Conservation (phyloP, 2,113 vertebrate genomes). For the Festucalex cinctus region DNA sequence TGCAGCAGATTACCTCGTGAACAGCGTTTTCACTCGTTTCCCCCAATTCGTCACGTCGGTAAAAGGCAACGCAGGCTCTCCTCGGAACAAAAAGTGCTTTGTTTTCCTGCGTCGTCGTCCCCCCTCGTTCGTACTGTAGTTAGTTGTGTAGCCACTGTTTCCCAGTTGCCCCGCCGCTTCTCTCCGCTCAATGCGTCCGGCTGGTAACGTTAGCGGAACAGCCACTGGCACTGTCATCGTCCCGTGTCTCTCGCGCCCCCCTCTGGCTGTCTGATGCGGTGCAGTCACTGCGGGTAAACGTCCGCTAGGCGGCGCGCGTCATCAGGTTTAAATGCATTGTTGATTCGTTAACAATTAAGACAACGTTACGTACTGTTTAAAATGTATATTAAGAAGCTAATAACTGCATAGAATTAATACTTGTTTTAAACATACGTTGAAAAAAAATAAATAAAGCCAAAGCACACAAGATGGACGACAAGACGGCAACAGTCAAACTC, state of each 20-base stretch:
- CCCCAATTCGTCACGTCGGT: slow-evolving; percentile 21
- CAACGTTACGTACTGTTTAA: too few species aligned
- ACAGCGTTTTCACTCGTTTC: slow-evolving; percentile 30
- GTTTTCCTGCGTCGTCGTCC: slow-evolving; percentile 50
- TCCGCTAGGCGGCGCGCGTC: slow-evolving; percentile 27
- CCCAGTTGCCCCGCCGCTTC: slow-evolving; percentile 40
- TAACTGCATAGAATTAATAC: too few species aligned
- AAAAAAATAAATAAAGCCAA: too few species aligned
- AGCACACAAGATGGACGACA: too few species aligned
- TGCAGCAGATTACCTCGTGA: slow-evolving; percentile 49
- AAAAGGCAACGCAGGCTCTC: slow-evolving; percentile 24
- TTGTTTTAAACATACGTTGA: too few species aligned
- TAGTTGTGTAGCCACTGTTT: slow-evolving; percentile 45
- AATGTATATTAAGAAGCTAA: too few species aligned
- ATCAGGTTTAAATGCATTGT: too few species aligned
- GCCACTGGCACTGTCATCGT: slow-evolving; percentile 23
- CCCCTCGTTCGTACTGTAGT: slow-evolving; percentile 39
- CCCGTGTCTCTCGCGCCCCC: slow-evolving; percentile 29
- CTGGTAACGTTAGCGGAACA: slow-evolving; percentile 19
- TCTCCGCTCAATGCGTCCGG: slow-evolving; percentile 22
- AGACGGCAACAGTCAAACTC: too few species aligned
- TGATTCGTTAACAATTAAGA: too few species aligned
- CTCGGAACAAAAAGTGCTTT: slow-evolving; percentile 31
- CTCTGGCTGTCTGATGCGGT: slow-evolving; percentile 12
- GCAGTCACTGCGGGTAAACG: not conserved